Conservation (phyloP, 37 sponge, comb jelly and placozoan species). For the Crambe crambe region DNA sequence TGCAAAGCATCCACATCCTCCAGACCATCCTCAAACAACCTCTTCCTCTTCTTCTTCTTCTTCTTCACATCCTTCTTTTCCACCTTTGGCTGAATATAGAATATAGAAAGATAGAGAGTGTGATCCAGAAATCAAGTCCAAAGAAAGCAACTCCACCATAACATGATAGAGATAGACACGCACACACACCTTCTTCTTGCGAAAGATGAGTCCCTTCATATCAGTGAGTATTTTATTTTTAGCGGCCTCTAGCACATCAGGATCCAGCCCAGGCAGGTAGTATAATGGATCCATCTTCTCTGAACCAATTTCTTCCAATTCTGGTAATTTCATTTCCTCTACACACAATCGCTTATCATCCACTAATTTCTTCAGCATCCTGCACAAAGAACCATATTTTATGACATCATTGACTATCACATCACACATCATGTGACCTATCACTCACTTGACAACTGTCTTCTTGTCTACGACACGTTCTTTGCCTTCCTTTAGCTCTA, state of each 20-base stretch:
- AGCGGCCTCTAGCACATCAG: not conserved
- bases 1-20: constrained; percentile 14
- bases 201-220: not conserved
- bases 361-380: not conserved
- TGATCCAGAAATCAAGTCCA: not conserved
- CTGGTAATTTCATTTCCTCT: not conserved
- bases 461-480: constrained; percentile 36
- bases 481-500: constrained; percentile 16
- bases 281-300: not conserved
- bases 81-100: not conserved
- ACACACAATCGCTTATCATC: not conserved
- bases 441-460: constrained; percentile 35
- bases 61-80: not conserved
- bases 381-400: not conserved
- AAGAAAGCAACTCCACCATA: not conserved
- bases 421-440: not conserved
- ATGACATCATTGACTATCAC: not conserved
- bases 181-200: constrained; percentile 12
- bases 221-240: not conserved
- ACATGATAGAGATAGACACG: not conserved
- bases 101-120: not conserved
- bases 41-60: constrained; percentile 16
- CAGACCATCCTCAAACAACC: not conserved
- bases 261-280: not conserved
- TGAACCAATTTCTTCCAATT: not conserved